Conservation (phyloP, 1,140 invertebrate species). For the Panagrolaimus sp. region DNA sequence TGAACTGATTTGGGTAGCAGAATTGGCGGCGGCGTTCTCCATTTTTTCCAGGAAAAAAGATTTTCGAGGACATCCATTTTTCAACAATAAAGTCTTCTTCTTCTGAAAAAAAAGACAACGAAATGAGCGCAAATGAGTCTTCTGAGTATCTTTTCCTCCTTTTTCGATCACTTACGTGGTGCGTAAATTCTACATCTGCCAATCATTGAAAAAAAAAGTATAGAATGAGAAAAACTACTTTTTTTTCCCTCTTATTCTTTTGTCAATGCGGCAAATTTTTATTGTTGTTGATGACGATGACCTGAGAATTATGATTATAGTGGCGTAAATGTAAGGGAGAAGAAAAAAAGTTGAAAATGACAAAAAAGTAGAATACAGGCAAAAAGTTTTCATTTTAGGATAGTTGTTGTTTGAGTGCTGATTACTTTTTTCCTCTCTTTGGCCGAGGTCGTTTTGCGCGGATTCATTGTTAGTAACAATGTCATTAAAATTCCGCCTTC, state of each 20-base stretch:
- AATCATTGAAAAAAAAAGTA: not conserved
- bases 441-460: constrained; percentile 10
- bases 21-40: not conserved
- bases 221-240: not conserved
- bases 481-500: too few species aligned
- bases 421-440: not conserved
- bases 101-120: too few species aligned
- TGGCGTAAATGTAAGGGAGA: constrained; percentile 8
- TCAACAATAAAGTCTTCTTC: not conserved
- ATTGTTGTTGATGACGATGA: constrained; percentile 12
- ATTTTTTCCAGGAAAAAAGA: not conserved
- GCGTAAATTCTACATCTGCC: too few species aligned
- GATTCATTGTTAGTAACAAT: not conserved
- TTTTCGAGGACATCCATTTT: constrained; percentile 9
- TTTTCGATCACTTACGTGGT: not conserved
- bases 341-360: too few species aligned
- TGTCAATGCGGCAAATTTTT: not conserved
- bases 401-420: not conserved
- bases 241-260: not conserved
- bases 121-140: constrained; percentile 4
- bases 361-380: too few species aligned
- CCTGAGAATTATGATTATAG: constrained; percentile 14
- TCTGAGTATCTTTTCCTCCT: constrained; percentile 12
- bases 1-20: not conserved
- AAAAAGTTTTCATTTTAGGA: not conserved